Conservation (phyloP, 2,113 vertebrate genomes). For the Cephalopholis sonnerati region DNA sequence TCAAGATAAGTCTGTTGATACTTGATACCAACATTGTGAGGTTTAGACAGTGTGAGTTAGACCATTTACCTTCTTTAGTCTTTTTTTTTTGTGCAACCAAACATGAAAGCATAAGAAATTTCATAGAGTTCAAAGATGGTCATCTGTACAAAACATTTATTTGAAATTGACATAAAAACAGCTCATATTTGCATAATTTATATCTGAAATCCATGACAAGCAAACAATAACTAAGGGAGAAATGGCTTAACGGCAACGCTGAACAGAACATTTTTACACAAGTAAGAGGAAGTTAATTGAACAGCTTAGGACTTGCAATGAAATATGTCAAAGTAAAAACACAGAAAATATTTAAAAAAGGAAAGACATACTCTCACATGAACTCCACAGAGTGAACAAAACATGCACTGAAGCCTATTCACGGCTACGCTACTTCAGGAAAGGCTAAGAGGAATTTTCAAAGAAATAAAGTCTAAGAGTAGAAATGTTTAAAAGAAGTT, state of each 20-base stretch:
- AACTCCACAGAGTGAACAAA: conserved; percentile 43
- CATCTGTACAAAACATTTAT: conserved; percentile 84
- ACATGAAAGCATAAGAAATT: no score
- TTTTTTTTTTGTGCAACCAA: no score
- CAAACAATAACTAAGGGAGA: conserved; percentile 67
- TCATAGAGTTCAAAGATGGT: not conserved
- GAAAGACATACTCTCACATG: conserved; percentile 22
- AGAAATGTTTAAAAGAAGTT: conserved; percentile 23
- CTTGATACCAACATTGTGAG: not conserved
- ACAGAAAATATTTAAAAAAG: conserved; percentile 20
- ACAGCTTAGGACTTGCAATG: conserved; percentile 57
- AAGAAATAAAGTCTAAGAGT: not conserved
- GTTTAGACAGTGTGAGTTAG: not conserved
- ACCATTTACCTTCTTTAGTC: not conserved
- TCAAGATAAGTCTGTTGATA: not conserved
- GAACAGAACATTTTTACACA: conserved; percentile 33
- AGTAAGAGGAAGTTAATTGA: conserved; percentile 42
- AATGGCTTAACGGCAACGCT: conserved; percentile 52
- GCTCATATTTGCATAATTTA: conserved; percentile 75
- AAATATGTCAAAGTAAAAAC: conserved; percentile 55
- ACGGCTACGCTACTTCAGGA: conserved; percentile 42
- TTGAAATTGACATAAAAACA: conserved; percentile 81
- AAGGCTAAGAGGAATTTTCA: conserved; percentile 2
- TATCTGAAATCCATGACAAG: conserved; percentile 73
- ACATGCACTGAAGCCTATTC: conserved; percentile 32